Conservation (phyloP, 2,113 vertebrate genomes). For the Dissostichus mawsoni region DNA sequence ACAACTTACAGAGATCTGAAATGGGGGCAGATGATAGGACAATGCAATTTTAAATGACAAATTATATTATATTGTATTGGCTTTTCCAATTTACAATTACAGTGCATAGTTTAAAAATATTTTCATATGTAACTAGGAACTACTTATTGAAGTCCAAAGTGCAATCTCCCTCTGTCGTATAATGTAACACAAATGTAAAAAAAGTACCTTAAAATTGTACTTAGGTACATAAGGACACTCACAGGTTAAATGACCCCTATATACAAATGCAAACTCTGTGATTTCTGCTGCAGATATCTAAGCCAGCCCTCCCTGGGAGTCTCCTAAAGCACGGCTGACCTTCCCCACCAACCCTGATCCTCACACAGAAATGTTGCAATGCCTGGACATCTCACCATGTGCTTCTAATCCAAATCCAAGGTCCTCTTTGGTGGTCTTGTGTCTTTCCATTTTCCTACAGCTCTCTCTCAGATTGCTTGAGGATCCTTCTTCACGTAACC, state of each 20-base stretch:
- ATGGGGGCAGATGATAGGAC: not conserved
- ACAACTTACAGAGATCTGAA: not conserved
- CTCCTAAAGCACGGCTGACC: constrained; percentile 21
- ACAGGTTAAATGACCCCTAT: not conserved
- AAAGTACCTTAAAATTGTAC: not conserved
- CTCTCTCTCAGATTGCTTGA: constrained; percentile 1
- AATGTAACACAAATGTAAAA: not conserved
- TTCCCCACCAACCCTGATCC: constrained; percentile 2
- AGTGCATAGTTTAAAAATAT: not conserved
- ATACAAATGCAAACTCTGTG: not conserved
- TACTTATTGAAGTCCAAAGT: not conserved
- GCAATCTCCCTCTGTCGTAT: not conserved
- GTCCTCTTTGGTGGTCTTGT: constrained; percentile 54
- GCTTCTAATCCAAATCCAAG: constrained; percentile 52
- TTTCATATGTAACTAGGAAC: not conserved
- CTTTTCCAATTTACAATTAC: not conserved
- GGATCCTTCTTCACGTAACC: constrained; percentile 1
- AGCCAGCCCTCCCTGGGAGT: constrained; percentile 3
- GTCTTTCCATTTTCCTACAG: constrained; percentile 1
- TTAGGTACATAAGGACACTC: not conserved
- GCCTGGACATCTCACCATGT: constrained; percentile 44
- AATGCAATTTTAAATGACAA: not conserved
- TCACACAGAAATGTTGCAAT: constrained; percentile 44
- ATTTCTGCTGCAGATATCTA: constrained; percentile 5
- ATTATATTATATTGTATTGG: not conserved